Evolutionary conservation across 2,888 invertebrate species (phyloP), one percentile per base, ranked within the genome.

Genomic region (Carcina quercana): DNA sequence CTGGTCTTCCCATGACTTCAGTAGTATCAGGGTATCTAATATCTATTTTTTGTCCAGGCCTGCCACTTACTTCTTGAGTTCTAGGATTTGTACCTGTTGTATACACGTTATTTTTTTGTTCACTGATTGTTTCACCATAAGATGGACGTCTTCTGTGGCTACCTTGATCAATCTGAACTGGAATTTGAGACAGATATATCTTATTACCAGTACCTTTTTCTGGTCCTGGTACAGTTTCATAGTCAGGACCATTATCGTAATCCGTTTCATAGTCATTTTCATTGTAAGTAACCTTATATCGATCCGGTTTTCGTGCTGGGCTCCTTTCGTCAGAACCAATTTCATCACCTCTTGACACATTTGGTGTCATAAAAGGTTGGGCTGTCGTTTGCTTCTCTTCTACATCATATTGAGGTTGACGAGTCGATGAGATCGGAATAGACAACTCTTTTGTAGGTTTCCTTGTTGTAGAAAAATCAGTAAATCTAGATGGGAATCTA

Each of bases 301-400:
- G n/a, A n/a, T n/a, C n/a, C n/a, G n/a, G n/a, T n/a, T n/a, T n/a
- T n/a, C n/a, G n/a, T n/a, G n/a, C 7, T 13, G 13, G 2, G 24
- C 3, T 30, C 4, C n/a, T n/a, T 17, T 29, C 27, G 17, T 32
- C 26, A 5, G 31, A 22, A 10, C 33, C 34, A 2, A 24, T 15
- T 32, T 32, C 22, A 17, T 24, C 7, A 11, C 25, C 35, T 12
- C 20, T 21, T 14, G 40, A 42, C 4, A 46, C 51, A 17, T 53
- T 52, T 19, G 55, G 52, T 19, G 50, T 55, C 15, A 49, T 45
- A 28, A 56, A 59, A 3, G 57, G 53, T 21, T 45, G 48, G 7
- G 28, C 28, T 19, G 42, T 42, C 2, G 37, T 28, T 22, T 32
- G 8, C 14, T 17, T 17, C 5, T 21, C 32, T 1, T 4, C 12